Evolutionary conservation across 2,113 vertebrate species (phyloP).

Genomic region (Symphodus melops): DNA sequence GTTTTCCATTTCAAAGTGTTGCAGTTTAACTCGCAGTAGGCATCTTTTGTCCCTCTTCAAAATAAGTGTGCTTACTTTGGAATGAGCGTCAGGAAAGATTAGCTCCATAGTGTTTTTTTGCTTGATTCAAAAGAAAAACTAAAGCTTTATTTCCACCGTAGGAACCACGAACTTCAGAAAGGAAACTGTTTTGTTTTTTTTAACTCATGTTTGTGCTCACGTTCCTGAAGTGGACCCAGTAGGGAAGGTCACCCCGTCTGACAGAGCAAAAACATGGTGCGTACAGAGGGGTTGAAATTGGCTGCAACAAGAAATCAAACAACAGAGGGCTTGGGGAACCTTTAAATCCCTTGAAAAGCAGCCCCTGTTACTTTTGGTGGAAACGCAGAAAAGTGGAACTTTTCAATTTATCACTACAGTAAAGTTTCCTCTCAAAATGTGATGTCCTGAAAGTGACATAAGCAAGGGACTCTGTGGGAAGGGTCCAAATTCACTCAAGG

Average conservation of each 20-base stretch:
- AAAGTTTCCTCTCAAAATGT: constrained; percentile 27
- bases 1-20: constrained; percentile 36
- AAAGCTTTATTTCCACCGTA: not conserved
- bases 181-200: too few species aligned
- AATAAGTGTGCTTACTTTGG: constrained; percentile 34
- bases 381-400: not conserved
- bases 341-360: too few species aligned
- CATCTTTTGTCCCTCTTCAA: constrained; percentile 42
- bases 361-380: too few species aligned
- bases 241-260: too few species aligned
- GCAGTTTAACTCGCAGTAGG: constrained; percentile 37
- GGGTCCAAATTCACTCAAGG: constrained; percentile 54
- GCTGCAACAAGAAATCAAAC: too few species aligned
- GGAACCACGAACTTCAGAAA: too few species aligned
- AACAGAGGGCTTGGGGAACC: too few species aligned
- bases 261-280: too few species aligned
- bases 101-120: constrained; percentile 32
- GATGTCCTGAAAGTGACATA: constrained; percentile 53
- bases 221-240: too few species aligned
- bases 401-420: constrained; percentile 40
- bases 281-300: too few species aligned
- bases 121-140: constrained; percentile 31
- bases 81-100: constrained; percentile 49
- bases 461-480: not conserved
- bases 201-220: too few species aligned